Conservation (phyloP, 1,140 invertebrate species). For the Aphis craccivora region DNA sequence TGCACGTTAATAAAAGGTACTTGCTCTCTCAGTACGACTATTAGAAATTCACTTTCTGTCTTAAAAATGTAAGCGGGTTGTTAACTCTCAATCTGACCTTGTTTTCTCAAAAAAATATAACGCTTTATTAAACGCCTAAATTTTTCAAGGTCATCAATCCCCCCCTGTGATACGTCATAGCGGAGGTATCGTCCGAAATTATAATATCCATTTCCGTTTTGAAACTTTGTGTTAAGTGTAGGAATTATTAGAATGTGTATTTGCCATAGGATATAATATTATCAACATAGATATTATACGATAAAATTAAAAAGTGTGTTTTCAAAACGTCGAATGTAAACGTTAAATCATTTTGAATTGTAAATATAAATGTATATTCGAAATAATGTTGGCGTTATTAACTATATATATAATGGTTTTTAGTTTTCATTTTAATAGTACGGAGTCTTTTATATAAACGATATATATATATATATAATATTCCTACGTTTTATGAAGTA, state of each 20-base stretch:
- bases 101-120: not conserved
- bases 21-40: not conserved
- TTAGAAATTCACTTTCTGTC: slow-evolving; percentile 51
- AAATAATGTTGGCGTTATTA: not conserved
- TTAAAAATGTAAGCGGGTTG: not conserved
- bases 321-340: not conserved
- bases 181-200: not conserved
- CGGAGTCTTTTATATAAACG: not conserved
- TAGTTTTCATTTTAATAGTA: not conserved
- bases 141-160: not conserved
- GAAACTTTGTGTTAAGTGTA: not conserved
- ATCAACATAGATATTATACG: not conserved
- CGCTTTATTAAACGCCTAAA: not conserved
- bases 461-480: not conserved
- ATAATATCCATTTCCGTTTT: not conserved
- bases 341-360: not conserved
- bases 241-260: not conserved
- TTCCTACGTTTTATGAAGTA: not conserved
- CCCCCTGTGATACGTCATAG: not conserved
- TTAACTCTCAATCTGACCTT: not conserved
- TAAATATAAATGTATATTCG: not conserved
- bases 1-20: not conserved
- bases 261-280: not conserved
- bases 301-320: not conserved
- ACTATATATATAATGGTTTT: not conserved